Conservation (phyloP, 1,140 invertebrate species). For the Tetragonula clypearis region DNA sequence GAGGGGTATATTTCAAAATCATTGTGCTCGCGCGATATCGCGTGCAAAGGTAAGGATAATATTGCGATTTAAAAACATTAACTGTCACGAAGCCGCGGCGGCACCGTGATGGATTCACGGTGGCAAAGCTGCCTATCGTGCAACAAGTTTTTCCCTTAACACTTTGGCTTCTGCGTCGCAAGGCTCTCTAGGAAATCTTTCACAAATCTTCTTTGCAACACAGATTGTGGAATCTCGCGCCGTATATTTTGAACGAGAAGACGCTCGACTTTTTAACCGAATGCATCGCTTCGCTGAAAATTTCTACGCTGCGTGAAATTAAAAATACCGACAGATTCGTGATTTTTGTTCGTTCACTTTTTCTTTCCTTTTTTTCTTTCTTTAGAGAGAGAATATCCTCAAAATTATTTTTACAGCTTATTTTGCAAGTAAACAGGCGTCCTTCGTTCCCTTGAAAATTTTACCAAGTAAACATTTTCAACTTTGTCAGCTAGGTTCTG, state of each 20-base stretch:
- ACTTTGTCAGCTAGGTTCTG: no score
- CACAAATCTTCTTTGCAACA: background rate
- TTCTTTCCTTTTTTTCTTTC: no score
- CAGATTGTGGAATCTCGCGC: background rate
- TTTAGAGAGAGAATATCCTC: no score
- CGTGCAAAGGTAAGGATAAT: slow-evolving; percentile 15
- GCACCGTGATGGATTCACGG: slow-evolving; percentile 9
- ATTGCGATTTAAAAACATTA: slow-evolving; percentile 34
- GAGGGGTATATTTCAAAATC: slow-evolving; percentile 3
- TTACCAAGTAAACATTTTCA: no score
- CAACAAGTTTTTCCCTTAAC: slow-evolving; percentile 1
- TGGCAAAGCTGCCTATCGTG: background rate
- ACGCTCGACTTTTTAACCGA: no score
- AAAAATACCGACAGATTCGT: no score
- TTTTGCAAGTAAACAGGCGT: no score
- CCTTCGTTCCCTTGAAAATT: no score
- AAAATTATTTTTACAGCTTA: no score
- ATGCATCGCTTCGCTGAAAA: background rate
- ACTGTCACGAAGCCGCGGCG: background rate
- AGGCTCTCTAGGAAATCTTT: background rate
- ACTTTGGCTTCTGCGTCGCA: no score
- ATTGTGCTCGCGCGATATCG: background rate
- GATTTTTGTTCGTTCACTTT: no score
- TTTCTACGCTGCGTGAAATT: background rate
- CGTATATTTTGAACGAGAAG: background rate